Evolutionary conservation across 2,113 vertebrate species (phyloP).

Genomic region (Corythornis vintsioides): DNA sequence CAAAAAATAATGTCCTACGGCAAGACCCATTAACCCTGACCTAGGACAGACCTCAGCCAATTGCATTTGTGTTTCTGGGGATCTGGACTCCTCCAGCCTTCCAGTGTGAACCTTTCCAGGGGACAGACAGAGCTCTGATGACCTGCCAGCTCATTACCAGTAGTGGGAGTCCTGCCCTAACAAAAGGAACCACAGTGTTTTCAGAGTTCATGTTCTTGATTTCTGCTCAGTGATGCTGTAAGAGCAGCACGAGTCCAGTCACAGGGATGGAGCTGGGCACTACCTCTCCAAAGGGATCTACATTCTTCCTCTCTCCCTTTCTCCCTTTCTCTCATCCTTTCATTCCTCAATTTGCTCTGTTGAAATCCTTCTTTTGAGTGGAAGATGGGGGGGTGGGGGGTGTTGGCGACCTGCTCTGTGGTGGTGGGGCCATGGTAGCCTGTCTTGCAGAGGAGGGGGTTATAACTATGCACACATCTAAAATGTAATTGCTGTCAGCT

Average conservation of each 20-base stretch:
- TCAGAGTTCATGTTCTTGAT: not conserved
- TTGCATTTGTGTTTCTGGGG: not conserved
- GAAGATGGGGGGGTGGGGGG: not conserved
- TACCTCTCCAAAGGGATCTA: not conserved
- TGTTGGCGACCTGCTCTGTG: not conserved
- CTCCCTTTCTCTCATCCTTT: not conserved
- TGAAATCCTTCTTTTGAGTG: not conserved
- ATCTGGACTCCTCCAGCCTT: not conserved
- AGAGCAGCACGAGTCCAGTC: not conserved
- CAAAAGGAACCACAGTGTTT: not conserved
- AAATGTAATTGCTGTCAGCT: constrained; percentile 76
- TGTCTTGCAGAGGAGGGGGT: not conserved
- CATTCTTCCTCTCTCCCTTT: not conserved
- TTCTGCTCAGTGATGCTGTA: not conserved
- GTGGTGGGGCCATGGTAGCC: not conserved
- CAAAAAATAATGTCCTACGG: not conserved
- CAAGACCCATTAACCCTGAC: not conserved
- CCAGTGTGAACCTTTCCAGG: not conserved
- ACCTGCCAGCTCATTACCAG: constrained; percentile 51
- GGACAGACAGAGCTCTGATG: not conserved
- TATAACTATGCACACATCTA: constrained; percentile 72
- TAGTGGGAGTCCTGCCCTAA: constrained; percentile 61
- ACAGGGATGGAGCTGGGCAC: not conserved
- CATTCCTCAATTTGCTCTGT: not conserved
- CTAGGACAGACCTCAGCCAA: not conserved